phyloP scores from a whole-genome alignment of 2,113 vertebrate species.

The Xiphophorus couchianus region DNA sequence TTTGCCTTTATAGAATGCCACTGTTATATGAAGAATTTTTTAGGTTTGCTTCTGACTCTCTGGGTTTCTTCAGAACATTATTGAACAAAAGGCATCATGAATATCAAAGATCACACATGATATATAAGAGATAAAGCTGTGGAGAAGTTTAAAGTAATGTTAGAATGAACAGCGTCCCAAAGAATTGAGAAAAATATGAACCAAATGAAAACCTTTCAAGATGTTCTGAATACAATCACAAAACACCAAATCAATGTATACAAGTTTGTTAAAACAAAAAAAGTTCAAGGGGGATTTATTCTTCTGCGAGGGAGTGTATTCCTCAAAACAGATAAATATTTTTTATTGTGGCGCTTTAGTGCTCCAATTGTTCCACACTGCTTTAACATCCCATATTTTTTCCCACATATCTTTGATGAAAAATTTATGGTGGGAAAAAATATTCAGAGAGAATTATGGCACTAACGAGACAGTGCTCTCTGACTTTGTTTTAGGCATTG shows the following conservation, averaged over 20 bases:
- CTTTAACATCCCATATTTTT: slow-evolving; percentile 37
- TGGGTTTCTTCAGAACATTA: no score
- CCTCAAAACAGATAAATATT: slow-evolving; percentile 4
- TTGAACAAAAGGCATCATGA: no score
- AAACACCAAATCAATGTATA: no score
- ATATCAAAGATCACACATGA: no score
- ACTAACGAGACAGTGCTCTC: slow-evolving; percentile 18
- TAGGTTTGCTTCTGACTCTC: no score
- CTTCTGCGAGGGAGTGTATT: not conserved
- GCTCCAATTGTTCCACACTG: slow-evolving; percentile 25
- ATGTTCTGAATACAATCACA: no score
- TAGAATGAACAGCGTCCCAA: no score
- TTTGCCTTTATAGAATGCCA: no score
- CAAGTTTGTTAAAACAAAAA: not conserved
- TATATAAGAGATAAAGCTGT: no score
- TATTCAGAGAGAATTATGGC: slow-evolving; percentile 27
- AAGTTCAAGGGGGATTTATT: not conserved
- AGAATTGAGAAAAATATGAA: no score
- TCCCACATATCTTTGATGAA: slow-evolving; percentile 34
- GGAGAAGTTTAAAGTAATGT: no score
- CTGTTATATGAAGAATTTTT: not conserved
- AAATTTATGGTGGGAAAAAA: slow-evolving; percentile 39
- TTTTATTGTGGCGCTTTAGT: slow-evolving; percentile 38
- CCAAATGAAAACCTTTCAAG: no score
- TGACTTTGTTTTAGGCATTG: slow-evolving; percentile 42